Evolutionary conservation across 92 coral and sea anemone genomes (phyloP), one percentile per base, ranked within the genome.

Genomic region (Scolanthus callimorphus): DNA sequence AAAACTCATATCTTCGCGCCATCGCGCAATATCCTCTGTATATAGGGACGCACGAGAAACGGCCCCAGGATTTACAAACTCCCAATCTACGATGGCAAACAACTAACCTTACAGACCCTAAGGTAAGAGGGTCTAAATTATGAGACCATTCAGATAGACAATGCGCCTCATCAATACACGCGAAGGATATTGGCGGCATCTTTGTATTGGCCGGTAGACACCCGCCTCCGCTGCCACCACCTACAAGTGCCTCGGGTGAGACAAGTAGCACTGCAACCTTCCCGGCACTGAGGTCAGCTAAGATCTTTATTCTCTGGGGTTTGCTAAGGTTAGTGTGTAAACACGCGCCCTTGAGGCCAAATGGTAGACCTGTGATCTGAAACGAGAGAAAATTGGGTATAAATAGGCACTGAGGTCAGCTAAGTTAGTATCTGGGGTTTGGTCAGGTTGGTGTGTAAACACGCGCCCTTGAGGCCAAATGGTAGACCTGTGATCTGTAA

Each of bases 71-170:
- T n/a, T n/a, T n/a, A n/a, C n/a, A n/a, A n/a, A n/a, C n/a, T n/a
- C n/a, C n/a, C n/a, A n/a, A n/a, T n/a, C n/a, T n/a, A n/a, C n/a
- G n/a, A n/a, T n/a, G n/a, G n/a, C n/a, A n/a, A n/a, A n/a, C n/a
- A n/a, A n/a, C n/a, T n/a, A n/a, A 94, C 99, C 99, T 89, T 94
- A 46, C 99, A 94, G 28, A 94, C 99, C 15, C 99, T 88, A 15
- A 94, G 94, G 51, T 94, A 94, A 12, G 99, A 94, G 3, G 99
- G 99, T 28, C 99, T 76, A 66, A 94, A 82, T 94, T 94, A 67
- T 94, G 99, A n/a, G 99, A 94, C 99, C 99, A 94, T 47, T 94
- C 95, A 3, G 99, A 94, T 57, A 94, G 68, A 67, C 99, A 94
- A 56, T 94, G 99, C 17, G 99, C 96, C 57, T 94, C 99, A 21